A percentile compares a stretch with the other conserved stretches of the same genome.
Evolutionary conservation across 2,888 invertebrate genomes (phyloP).

Genomic region (Dendrolimus houi): DNA sequence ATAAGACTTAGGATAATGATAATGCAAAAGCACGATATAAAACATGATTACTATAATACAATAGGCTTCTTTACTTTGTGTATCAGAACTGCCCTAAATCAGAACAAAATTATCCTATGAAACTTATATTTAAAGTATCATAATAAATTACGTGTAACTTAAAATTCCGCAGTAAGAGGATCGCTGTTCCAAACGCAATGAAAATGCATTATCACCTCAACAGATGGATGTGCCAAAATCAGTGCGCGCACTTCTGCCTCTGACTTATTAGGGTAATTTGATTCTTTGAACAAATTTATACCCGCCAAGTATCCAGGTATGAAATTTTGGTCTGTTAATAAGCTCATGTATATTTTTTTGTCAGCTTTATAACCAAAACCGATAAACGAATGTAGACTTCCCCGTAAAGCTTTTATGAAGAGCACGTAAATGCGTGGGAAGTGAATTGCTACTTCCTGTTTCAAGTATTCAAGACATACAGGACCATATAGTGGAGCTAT

Average conservation of each 20-base stretch:
- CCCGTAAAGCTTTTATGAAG: slow-evolving; percentile 27
- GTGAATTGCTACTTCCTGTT: slow-evolving; percentile 31
- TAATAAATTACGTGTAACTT: no score
- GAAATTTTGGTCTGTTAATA: slow-evolving; percentile 30
- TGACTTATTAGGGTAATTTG: slow-evolving; percentile 7
- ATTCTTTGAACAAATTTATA: slow-evolving; percentile 19
- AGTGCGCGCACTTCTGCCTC: not conserved
- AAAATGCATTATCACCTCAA: slow-evolving; percentile 41
- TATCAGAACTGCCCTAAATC: no score
- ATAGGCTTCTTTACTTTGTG: no score
- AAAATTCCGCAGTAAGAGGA: not conserved
- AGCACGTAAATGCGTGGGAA: slow-evolving; percentile 41
- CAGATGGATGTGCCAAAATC: slow-evolving; percentile 27
- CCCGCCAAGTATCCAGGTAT: slow-evolving; percentile 34
- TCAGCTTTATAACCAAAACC: not conserved
- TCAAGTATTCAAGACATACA: slow-evolving; percentile 32
- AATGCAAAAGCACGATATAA: no score
- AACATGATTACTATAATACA: no score
- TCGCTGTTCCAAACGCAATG: slow-evolving; percentile 8
- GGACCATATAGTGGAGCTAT: slow-evolving; percentile 30
- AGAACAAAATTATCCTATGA: no score
- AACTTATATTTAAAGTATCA: no score
- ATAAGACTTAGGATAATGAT: no score
- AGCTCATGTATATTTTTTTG: slow-evolving; percentile 13
- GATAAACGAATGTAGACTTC: slow-evolving; percentile 6